These are phyloP conservation scores for Heterodera carotae DNA, from an alignment of 1,140 invertebrate genomes.

Conservation along the genomic window DNA sequence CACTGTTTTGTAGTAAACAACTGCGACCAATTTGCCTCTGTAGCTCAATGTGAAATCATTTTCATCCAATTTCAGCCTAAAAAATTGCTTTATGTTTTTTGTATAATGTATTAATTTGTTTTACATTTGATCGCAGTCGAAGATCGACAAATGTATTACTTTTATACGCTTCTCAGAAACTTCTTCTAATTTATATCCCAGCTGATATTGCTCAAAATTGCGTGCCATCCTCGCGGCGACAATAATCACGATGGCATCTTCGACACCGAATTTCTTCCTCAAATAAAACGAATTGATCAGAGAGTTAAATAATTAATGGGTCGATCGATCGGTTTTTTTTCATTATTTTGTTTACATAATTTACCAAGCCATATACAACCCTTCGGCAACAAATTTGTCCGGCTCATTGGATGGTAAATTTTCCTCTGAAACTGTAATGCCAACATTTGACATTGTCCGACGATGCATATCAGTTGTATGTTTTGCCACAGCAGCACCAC, in stretches of 20 bases:
- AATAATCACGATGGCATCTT: slow-evolving; percentile 80
- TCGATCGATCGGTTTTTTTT: no score
- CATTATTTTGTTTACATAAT: no score
- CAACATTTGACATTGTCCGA: slow-evolving; percentile 59
- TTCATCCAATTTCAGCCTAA: slow-evolving; percentile 43
- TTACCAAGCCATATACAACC: slow-evolving; percentile 56
- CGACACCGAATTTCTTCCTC: slow-evolving; percentile 15
- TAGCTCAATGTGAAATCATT: slow-evolving; percentile 60
- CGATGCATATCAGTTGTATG: slow-evolving; percentile 69
- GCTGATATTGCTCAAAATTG: slow-evolving; percentile 77
- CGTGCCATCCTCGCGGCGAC: slow-evolving; percentile 80
- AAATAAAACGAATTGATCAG: not conserved
- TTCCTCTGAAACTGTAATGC: slow-evolving; percentile 5
- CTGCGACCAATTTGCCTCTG: slow-evolving; percentile 76
- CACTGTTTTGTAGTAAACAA: slow-evolving; percentile 83
- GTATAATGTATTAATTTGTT: slow-evolving; percentile 1
- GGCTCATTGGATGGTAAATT: slow-evolving; percentile 54
- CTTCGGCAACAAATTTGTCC: slow-evolving; percentile 47
- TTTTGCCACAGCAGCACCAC: slow-evolving; percentile 71
- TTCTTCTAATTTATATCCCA: slow-evolving; percentile 80
- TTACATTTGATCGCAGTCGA: slow-evolving; percentile 66
- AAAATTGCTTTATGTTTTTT: slow-evolving; percentile 13
- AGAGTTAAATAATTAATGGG: no score
- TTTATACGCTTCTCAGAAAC: slow-evolving; percentile 68
- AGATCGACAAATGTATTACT: slow-evolving; percentile 76